Conservation (phyloP, 1,140 invertebrate species). For the Zaprionus camerounensis region DNA sequence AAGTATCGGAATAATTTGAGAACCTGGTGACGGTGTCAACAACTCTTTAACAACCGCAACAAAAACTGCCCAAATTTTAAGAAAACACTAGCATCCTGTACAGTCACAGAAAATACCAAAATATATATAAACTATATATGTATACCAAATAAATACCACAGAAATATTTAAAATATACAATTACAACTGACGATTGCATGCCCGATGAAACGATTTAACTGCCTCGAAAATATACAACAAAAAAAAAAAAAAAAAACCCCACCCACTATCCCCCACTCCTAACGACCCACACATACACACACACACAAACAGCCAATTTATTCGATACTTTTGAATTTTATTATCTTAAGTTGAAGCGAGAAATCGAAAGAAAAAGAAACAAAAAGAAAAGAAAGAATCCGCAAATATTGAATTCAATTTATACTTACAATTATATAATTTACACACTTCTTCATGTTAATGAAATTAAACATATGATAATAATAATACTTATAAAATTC, state of each 20-base stretch:
- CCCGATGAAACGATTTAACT: slow-evolving; percentile 23
- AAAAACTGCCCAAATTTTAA: slow-evolving; percentile 33
- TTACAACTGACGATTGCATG: neutral
- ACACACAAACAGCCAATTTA: slow-evolving; percentile 25
- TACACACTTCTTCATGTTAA: slow-evolving; percentile 37
- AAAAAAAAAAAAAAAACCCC: neutral
- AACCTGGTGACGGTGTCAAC: slow-evolving; percentile 41
- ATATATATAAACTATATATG: slow-evolving; percentile 16
- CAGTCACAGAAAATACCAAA: slow-evolving; percentile 35
- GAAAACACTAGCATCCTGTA: slow-evolving; percentile 29
- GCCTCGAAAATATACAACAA: slow-evolving; percentile 24
- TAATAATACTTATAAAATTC: slow-evolving; percentile 42
- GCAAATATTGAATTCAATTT: slow-evolving; percentile 39
- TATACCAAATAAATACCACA: slow-evolving; percentile 4
- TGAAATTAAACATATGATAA: slow-evolving; percentile 33
- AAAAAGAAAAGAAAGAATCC: neutral
- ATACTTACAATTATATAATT: slow-evolving; percentile 26
- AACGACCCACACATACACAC: neutral
- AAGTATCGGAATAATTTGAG: slow-evolving; percentile 33
- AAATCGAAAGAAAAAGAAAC: slow-evolving; percentile 2
- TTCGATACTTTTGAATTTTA: slow-evolving; percentile 37
- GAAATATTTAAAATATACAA: slow-evolving; percentile 7
- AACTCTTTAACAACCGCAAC: slow-evolving; percentile 18
- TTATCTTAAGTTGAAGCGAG: slow-evolving; percentile 44
- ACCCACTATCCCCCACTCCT: slow-evolving; percentile 4